Evolutionary conservation across 2,797 vertebrate species (phyloP).

Genomic region (Rhinella marina): DNA sequence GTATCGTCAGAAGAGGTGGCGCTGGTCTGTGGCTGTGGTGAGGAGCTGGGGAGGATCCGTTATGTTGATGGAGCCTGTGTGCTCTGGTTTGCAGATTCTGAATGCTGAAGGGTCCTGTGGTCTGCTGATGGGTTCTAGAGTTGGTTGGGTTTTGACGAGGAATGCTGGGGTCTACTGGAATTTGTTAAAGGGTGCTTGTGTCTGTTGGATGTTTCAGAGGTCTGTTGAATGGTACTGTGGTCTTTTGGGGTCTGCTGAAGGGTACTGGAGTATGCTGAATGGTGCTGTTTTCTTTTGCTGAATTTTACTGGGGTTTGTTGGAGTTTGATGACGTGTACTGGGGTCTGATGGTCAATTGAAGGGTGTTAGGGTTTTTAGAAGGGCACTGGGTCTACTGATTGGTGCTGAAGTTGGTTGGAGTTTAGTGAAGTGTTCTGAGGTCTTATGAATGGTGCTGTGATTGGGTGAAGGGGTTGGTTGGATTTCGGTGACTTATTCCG

Average conservation of each 20-base stretch:
- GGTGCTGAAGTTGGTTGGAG: background rate
- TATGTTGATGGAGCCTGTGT: background rate
- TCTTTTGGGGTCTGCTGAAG: background rate
- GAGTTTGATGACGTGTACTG: too few species aligned
- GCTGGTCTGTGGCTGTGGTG: background rate
- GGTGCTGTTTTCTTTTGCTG: background rate
- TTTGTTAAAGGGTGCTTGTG: too few species aligned
- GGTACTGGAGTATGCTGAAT: background rate
- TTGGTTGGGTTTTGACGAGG: background rate
- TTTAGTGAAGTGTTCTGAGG: too few species aligned
- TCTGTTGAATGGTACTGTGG: background rate
- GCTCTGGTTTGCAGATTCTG: background rate
- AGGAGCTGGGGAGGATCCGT: background rate
- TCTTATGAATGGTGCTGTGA: too few species aligned
- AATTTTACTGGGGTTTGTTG: background rate
- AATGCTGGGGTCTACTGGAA: background rate
- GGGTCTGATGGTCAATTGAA: background rate
- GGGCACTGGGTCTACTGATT: background rate
- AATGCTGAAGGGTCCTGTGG: background rate
- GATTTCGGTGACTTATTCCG: too few species aligned
- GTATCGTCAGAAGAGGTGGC: background rate
- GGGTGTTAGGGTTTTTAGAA: background rate
- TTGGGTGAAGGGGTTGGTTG: too few species aligned
- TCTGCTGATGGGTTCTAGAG: background rate
- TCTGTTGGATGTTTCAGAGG: too few species aligned